Percentiles rank a stretch among this genome's conserved stretches.
These are phyloP conservation scores for Gallinago nigripennis DNA, from an alignment of 2,797 vertebrate genomes.

Conservation along the genomic window DNA sequence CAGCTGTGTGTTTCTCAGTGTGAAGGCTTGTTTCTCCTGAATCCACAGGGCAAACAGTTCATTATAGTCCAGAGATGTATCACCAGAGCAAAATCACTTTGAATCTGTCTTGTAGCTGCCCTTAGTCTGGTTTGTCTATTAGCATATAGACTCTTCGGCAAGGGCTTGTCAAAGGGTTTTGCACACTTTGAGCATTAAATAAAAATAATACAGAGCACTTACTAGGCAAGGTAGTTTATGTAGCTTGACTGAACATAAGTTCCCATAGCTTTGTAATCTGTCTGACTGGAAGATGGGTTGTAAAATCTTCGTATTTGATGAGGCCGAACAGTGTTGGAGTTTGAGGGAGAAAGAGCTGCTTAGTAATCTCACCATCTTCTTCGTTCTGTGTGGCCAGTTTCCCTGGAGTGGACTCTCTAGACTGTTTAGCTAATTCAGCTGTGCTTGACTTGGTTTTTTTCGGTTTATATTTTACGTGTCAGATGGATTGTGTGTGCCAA, in stretches of 20 bases:
- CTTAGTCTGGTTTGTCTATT: not conserved
- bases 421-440: not conserved
- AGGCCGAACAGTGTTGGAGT: not conserved
- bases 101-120: not conserved
- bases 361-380: not conserved
- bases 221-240: not conserved
- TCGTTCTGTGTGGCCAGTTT: not conserved
- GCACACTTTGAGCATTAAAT: not conserved
- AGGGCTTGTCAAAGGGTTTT: slow-evolving; percentile 6
- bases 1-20: not conserved
- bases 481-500: not conserved
- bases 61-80: not conserved
- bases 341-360: not conserved
- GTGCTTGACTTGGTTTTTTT: not conserved
- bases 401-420: not conserved
- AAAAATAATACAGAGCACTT: not conserved
- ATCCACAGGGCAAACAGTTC: slow-evolving; percentile 28
- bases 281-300: not conserved
- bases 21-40: slow-evolving; percentile 30
- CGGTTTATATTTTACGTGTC: not conserved
- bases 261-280: not conserved
- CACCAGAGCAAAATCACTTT: slow-evolving; percentile 1
- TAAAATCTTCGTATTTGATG: not conserved
- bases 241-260: not conserved
- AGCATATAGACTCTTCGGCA: not conserved